phyloP scores from a whole-genome alignment of 2,888 invertebrate genomes.

The Epiblema foenella region DNA sequence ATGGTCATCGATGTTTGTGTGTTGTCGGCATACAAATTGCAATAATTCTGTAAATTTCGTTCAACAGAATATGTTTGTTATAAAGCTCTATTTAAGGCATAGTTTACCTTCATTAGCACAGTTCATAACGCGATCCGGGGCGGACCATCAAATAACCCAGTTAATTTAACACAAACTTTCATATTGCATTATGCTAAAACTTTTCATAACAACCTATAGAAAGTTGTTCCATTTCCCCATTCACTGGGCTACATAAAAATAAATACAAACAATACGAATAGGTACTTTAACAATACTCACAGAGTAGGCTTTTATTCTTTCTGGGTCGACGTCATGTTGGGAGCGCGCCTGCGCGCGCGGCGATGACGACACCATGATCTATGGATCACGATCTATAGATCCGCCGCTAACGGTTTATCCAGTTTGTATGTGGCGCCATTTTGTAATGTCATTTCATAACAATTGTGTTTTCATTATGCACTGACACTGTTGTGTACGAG shows the following conservation, averaged over 20 bases:
- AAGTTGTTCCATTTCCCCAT: constrained; percentile 40
- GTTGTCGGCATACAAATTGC: neutral
- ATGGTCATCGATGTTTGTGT: neutral
- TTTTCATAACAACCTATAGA: constrained; percentile 37
- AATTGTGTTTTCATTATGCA: constrained; percentile 29
- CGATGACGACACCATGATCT: constrained; percentile 83
- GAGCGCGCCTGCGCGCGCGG: constrained; percentile 79
- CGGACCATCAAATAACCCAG: constrained; percentile 33
- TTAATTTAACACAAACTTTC: constrained; percentile 36
- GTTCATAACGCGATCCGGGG: neutral
- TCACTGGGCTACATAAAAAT: constrained; percentile 23
- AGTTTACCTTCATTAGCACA: constrained; percentile 14
- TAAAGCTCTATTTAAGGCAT: neutral
- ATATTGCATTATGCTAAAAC: constrained; percentile 34
- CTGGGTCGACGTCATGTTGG: constrained; percentile 79
- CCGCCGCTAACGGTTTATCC: constrained; percentile 59
- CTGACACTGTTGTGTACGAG: constrained; percentile 18
- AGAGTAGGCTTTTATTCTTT: constrained; percentile 80
- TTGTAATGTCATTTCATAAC: constrained; percentile 47
- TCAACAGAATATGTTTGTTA: neutral
- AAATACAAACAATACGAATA: constrained; percentile 19
- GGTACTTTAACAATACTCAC: constrained; percentile 64
- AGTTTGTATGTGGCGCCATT: constrained; percentile 51
- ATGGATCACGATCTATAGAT: constrained; percentile 72
- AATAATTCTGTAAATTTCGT: neutral